Percentiles rank a stretch among this genome's conserved stretches.
Conservation (phyloP, 1,140 invertebrate genomes). For the Brachionus asplanchnoidis region DNA sequence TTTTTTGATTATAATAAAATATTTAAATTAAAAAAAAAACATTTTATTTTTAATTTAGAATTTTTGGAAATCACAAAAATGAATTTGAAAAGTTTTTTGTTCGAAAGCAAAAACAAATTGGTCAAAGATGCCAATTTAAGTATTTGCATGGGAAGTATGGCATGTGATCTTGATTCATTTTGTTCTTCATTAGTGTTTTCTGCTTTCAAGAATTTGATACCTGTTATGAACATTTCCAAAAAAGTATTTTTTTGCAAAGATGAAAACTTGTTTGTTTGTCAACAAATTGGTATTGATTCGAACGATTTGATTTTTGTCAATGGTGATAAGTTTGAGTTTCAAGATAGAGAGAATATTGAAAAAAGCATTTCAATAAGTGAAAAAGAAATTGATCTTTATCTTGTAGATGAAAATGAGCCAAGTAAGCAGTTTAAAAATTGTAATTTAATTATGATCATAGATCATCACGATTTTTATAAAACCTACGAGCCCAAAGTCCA, state of each 20-base stretch:
- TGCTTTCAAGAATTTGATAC: neutral
- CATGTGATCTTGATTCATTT: neutral
- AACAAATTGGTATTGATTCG: neutral
- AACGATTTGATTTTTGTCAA: neutral
- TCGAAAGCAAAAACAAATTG: neutral
- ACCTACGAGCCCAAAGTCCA: neutral
- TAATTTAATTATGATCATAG: neutral
- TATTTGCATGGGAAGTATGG: neutral
- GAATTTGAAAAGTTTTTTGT: neutral
- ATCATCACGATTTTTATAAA: neutral
- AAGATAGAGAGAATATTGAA: neutral
- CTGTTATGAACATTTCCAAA: slow-evolving; percentile 7
- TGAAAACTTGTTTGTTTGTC: neutral
- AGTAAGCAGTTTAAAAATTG: neutral
- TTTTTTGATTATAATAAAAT: neutral
- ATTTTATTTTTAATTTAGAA: neutral
- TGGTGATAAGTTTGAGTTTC: neutral
- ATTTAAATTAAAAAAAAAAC: neutral
- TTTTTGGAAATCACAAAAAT: neutral
- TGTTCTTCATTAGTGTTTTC: neutral
- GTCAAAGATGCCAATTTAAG: neutral
- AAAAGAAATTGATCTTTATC: neutral
- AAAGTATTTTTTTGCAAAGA: neutral
- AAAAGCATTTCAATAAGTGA: neutral
- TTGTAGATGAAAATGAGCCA: neutral